These are phyloP conservation scores for Drosophila pseudoananassae DNA, from an alignment of 1,140 invertebrate species.

Conservation along the genomic window DNA sequence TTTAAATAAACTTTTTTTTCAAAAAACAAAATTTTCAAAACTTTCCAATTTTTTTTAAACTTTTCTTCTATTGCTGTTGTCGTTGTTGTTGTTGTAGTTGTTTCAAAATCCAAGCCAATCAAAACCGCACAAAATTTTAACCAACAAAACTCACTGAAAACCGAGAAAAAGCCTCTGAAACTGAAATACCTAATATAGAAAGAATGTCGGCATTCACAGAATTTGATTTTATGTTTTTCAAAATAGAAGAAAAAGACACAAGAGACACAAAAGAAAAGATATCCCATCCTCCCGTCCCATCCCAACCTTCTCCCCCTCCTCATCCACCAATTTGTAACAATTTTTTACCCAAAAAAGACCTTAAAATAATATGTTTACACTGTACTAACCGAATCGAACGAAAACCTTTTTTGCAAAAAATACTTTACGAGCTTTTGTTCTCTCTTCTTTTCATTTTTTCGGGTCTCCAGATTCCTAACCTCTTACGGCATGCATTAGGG, in stretches of 20 bases:
- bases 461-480: constrained; percentile 34
- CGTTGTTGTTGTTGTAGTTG: constrained; percentile 15
- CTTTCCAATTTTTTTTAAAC: neutral
- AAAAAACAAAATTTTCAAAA: constrained; percentile 4
- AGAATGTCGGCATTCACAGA: constrained; percentile 11
- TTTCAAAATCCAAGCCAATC: constrained; percentile 10
- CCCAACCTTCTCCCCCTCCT: neutral
- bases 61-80: constrained; percentile 15
- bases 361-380: constrained; percentile 5
- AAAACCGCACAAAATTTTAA: constrained; percentile 13
- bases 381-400: constrained; percentile 27
- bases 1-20: neutral
- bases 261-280: neutral
- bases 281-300: constrained; percentile 5
- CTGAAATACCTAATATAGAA: constrained; percentile 3
- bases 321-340: neutral
- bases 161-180: constrained; percentile 5
- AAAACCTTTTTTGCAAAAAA: constrained; percentile 24
- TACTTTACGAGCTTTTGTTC: constrained; percentile 38
- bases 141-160: neutral
- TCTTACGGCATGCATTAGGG: constrained; percentile 35
- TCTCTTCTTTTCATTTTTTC: constrained; percentile 33
- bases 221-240: constrained; percentile 64
- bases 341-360: constrained; percentile 6
- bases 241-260: constrained; percentile 40